phyloP scores from a whole-genome alignment of 2,888 invertebrate genomes.

The Celastrina argiolus region DNA sequence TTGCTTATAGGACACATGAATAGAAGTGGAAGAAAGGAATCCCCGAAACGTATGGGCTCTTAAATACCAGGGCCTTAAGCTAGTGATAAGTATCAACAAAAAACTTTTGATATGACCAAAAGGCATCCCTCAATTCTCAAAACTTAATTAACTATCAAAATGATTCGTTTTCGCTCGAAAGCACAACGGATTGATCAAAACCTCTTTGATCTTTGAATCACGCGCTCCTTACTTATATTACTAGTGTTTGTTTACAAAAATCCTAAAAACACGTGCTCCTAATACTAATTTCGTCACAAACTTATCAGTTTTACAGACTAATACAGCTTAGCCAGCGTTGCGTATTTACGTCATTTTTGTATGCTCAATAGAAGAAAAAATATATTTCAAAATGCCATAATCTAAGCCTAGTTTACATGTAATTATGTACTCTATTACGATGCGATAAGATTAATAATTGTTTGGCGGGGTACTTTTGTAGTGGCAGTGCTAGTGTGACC shows the following conservation, averaged over 20 bases:
- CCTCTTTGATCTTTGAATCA: slow-evolving; percentile 70
- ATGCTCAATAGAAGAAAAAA: slow-evolving; percentile 20
- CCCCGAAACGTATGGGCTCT: neutral
- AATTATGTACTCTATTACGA: neutral
- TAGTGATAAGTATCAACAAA: slow-evolving; percentile 26
- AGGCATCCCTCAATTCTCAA: slow-evolving; percentile 33
- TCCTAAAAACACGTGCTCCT: slow-evolving; percentile 35
- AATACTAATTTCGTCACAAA: slow-evolving; percentile 28
- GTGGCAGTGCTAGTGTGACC: slow-evolving; percentile 43
- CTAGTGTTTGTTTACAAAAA: slow-evolving; percentile 51
- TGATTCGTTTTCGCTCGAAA: slow-evolving; percentile 42
- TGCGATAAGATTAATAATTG: neutral
- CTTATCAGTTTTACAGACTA: slow-evolving; percentile 14
- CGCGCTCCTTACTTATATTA: slow-evolving; percentile 72
- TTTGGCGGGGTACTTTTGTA: neutral
- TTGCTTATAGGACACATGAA: too few relatives aligned
- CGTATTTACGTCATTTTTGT: slow-evolving; percentile 29
- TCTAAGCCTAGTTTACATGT: neutral
- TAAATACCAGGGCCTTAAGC: neutral
- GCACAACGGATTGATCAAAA: slow-evolving; percentile 60
- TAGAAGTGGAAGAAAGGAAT: neutral
- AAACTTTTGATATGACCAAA: slow-evolving; percentile 27
- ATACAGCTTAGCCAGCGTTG: slow-evolving; percentile 21
- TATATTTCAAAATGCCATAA: slow-evolving; percentile 9
- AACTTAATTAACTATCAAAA: slow-evolving; percentile 56